These are phyloP conservation scores for Takifugu ocellatus DNA, from an alignment of 2,797 vertebrate species.

Conservation along the genomic window DNA sequence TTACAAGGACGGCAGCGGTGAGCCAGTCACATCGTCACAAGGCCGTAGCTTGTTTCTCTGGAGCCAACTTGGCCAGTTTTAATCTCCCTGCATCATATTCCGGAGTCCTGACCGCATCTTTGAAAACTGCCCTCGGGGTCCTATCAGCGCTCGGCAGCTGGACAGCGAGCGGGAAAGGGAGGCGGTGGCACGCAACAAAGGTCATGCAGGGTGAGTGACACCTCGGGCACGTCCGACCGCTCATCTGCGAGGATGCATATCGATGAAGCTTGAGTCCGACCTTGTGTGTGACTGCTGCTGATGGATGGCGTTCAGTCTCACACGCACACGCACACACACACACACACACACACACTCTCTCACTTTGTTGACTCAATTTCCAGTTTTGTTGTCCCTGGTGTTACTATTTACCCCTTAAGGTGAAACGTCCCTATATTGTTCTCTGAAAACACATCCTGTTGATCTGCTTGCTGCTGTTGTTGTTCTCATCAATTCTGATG, in stretches of 20 bases:
- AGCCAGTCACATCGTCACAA: constrained; percentile 1
- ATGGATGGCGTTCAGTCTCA: constrained; percentile 30
- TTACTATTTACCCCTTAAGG: constrained; percentile 59
- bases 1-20: neutral
- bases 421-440: constrained; percentile 48
- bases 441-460: constrained; percentile 49
- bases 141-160: constrained; percentile 15
- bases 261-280: constrained; percentile 36
- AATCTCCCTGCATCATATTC: constrained; percentile 40
- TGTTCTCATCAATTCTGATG: constrained; percentile 37
- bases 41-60: constrained; percentile 17
- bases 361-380: no score
- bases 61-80: constrained; percentile 32
- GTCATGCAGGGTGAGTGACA: constrained; percentile 33
- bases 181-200: constrained; percentile 41
- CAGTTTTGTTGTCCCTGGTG: neutral
- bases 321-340: no score
- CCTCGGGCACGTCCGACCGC: constrained; percentile 8
- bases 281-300: constrained; percentile 49
- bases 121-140: constrained; percentile 24
- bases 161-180: constrained; percentile 30
- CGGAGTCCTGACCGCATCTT: constrained; percentile 38
- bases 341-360: no score
- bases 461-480: constrained; percentile 51
- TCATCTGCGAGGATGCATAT: constrained; percentile 41